phyloP scores from a whole-genome alignment of 2,113 vertebrate genomes.

The Sceloporus tristichus region DNA sequence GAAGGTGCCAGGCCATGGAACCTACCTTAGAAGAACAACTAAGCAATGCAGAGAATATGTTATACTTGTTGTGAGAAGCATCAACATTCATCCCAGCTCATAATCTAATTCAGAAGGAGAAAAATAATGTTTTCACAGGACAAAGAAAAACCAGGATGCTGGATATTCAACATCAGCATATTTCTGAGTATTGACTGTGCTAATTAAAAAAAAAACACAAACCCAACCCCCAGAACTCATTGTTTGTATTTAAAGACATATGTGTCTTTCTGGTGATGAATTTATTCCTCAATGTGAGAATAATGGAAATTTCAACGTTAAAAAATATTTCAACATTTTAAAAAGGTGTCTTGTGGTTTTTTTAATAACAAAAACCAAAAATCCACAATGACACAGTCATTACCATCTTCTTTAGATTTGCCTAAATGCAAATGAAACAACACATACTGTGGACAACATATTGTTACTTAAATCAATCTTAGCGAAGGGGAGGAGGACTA shows the following conservation, averaged over 20 bases:
- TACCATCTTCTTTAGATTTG: constrained; percentile 79
- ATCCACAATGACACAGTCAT: constrained; percentile 85
- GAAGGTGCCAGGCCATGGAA: neutral
- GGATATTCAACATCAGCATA: neutral
- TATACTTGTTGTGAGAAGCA: neutral
- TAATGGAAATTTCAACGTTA: constrained; percentile 6
- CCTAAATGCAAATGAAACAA: constrained; percentile 79
- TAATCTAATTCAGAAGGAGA: neutral
- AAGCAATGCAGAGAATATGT: too few species aligned
- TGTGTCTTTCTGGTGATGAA: neutral
- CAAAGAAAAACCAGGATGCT: neutral
- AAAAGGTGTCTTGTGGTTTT: constrained; percentile 37
- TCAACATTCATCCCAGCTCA: too few species aligned
- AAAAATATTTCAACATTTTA: constrained; percentile 57
- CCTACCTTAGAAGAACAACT: neutral
- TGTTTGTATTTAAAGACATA: neutral
- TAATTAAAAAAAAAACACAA: neutral
- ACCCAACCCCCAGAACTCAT: neutral
- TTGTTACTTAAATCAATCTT: constrained; percentile 23
- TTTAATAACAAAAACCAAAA: constrained; percentile 50
- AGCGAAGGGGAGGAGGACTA: neutral
- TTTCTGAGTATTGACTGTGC: neutral
- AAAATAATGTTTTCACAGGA: neutral
- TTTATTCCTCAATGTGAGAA: constrained; percentile 40
- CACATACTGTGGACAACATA: constrained; percentile 46